These are phyloP conservation scores for Holothuria leucospilota DNA, from an alignment of 53 echinoderm and acorn worm species.

Conservation along the genomic window DNA sequence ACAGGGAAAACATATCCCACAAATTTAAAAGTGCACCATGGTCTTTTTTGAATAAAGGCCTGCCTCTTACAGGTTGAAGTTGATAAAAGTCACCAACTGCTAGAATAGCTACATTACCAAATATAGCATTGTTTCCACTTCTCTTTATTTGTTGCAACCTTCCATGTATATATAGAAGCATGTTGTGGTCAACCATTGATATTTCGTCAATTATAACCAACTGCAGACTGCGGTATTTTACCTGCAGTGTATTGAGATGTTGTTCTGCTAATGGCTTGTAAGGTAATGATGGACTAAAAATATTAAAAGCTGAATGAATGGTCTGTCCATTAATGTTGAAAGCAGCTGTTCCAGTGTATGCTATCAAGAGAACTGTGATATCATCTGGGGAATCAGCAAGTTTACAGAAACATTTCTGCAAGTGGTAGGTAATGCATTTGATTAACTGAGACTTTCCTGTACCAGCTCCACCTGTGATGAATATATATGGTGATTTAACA, in stretches of 20 bases:
- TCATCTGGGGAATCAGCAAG: background rate
- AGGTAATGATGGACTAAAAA: no score
- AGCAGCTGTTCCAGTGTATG: slow-evolving; percentile 38
- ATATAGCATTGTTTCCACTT: slow-evolving; percentile 29
- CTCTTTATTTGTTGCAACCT: slow-evolving; percentile 67
- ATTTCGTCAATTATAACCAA: slow-evolving; percentile 75
- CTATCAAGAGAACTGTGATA: slow-evolving; percentile 16
- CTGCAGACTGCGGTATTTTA: slow-evolving; percentile 46
- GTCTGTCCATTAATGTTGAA: slow-evolving; percentile 44
- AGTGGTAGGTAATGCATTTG: slow-evolving; percentile 40
- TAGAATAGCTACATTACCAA: slow-evolving; percentile 64
- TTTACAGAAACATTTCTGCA: background rate
- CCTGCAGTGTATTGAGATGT: slow-evolving; percentile 54
- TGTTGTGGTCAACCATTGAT: slow-evolving; percentile 68
- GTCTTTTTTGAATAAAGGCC: slow-evolving; percentile 46
- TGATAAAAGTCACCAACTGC: slow-evolving; percentile 70
- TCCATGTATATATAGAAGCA: slow-evolving; percentile 62
- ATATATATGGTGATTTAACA: slow-evolving; percentile 7
- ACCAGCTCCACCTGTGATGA: slow-evolving; percentile 63
- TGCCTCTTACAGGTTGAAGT: slow-evolving; percentile 63
- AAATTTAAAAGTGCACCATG: slow-evolving; percentile 38
- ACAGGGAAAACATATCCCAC: slow-evolving; percentile 60
- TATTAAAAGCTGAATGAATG: slow-evolving; percentile 21
- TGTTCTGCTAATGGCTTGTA: slow-evolving; percentile 53
- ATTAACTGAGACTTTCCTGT: slow-evolving; percentile 57